A percentile compares a stretch with the other conserved stretches of the same genome.
Evolutionary conservation across 2,113 vertebrate species (phyloP).

Genomic region (Isichthys henryi): DNA sequence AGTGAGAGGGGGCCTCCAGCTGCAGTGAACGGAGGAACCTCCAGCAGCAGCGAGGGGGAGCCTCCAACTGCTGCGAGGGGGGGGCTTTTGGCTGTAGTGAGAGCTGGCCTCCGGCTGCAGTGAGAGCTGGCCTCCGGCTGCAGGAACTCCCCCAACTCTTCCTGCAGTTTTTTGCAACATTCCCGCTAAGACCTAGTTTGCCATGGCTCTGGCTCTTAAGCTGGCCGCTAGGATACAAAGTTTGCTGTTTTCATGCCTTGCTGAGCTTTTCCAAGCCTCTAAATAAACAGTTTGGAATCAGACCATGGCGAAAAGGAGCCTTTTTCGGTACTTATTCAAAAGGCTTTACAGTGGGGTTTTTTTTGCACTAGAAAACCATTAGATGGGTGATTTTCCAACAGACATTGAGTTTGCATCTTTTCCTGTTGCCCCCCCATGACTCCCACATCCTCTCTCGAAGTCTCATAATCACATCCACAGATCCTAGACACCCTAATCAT

Average conservation of each 20-base stretch:
- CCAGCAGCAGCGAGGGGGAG: background rate
- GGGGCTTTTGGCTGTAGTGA: background rate
- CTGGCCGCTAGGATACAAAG: conserved; percentile 7
- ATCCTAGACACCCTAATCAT: conserved; percentile 50
- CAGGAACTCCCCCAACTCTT: background rate
- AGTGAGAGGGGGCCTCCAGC: background rate
- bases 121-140: background rate
- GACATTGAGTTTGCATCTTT: background rate
- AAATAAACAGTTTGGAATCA: conserved; percentile 2
- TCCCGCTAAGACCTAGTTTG: background rate
- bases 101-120: background rate
- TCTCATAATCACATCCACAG: conserved; percentile 33
- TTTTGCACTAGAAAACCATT: background rate
- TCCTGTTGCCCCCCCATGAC: background rate
- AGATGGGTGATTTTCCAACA: background rate
- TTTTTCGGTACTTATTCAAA: background rate
- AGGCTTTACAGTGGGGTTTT: background rate
- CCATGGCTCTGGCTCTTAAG: background rate
- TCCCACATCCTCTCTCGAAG: conserved; percentile 12
- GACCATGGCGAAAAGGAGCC: background rate
- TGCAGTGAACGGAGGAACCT: background rate
- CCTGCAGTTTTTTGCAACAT: background rate
- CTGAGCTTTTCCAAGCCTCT: conserved; percentile 5
- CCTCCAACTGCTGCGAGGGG: too few species aligned
- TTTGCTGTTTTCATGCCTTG: conserved; percentile 24